Base-by-base conservation (phyloP, 2,113 vertebrate species). In the Melanerpes formicivorus region DNA sequence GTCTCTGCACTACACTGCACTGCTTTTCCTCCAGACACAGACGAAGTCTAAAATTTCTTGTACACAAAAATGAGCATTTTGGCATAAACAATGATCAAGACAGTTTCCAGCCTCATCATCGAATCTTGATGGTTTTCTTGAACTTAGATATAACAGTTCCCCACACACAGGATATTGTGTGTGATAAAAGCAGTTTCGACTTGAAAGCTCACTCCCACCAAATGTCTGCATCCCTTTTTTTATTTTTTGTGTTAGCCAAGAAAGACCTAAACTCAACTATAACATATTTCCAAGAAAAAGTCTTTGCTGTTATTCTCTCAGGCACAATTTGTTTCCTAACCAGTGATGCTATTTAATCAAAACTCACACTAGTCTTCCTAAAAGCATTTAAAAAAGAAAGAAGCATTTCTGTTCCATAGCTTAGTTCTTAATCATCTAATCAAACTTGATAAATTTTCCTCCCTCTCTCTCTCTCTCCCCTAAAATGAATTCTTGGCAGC, bases 301-400 rank as follows among this genome's bases (percentile, higher is more conserved):
- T 44, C 84, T 90, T 88, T 90, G 59, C 40, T 92, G 78, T 80
- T 97, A 95, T 92, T 96, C 95, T 95, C 86, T 91, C 75, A 92
- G 93, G 87, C 92, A 95, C 89, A 88, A 96, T 97, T 93, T 95
- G 93, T 97, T 97, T 97, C 95, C 89, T 93, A 95, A 96, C 88
- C 95, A 92, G 81, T 94, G 93, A 92, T 92, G 84, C 74, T 96
- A 75, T 95, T 96, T 96, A 95, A 97, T 95, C 95, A 97, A 95
- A 96, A 92, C 80, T 94, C 95, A 92, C 82, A 78, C 95, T 84
- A 32, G 60, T 66, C 50, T 95, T 96, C 91, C 96, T 95, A 95
- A 97, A 96, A 96, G 90, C 90, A 90, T 94, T 96, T 96, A 87
- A 90, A 96, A 96, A 94, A 88, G 76, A 95, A 93, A 95, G 87